These are phyloP conservation scores for Porites lobata DNA, from an alignment of 92 coral and sea anemone species.

Conservation along the genomic window DNA sequence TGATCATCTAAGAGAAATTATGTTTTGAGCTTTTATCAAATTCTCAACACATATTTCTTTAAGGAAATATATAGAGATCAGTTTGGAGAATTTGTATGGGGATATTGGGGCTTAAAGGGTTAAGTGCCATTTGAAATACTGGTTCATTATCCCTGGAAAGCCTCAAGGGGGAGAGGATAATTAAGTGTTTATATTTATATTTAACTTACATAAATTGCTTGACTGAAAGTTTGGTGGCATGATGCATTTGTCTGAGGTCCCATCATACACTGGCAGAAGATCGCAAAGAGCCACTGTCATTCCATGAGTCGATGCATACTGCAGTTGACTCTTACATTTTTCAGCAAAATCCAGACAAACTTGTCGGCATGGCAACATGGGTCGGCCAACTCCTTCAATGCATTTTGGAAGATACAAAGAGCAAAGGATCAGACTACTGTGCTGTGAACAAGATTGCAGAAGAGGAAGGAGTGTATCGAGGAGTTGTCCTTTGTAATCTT, in stretches of 20 bases:
- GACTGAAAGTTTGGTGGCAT: slow-evolving; percentile 9
- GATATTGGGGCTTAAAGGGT: too few relatives aligned
- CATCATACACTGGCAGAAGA: slow-evolving; percentile 59
- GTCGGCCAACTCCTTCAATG: slow-evolving; percentile 36
- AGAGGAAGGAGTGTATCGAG: slow-evolving; percentile 26
- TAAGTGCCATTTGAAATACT: too few relatives aligned
- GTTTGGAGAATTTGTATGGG: too few relatives aligned
- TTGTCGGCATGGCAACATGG: slow-evolving; percentile 76
- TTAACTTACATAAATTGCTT: slow-evolving; percentile 7
- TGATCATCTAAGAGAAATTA: too few relatives aligned
- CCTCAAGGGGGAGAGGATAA: too few relatives aligned
- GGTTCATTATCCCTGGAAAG: too few relatives aligned
- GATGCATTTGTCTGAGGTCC: slow-evolving; percentile 36
- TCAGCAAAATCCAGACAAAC: slow-evolving; percentile 76
- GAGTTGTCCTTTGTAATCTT: slow-evolving; percentile 37
- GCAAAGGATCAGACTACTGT: slow-evolving; percentile 67
- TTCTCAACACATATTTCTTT: too few relatives aligned
- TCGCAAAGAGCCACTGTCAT: slow-evolving; percentile 69
- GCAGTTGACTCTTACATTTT: slow-evolving; percentile 41
- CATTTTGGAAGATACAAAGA: slow-evolving; percentile 76
- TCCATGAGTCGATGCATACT: slow-evolving; percentile 51
- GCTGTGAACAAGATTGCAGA: slow-evolving; percentile 42
- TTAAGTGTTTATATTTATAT: neutral
- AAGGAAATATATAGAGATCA: too few relatives aligned
- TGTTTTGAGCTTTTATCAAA: too few relatives aligned